phyloP scores from a whole-genome alignment of 2,113 vertebrate species.

The Psettodes erumei region DNA sequence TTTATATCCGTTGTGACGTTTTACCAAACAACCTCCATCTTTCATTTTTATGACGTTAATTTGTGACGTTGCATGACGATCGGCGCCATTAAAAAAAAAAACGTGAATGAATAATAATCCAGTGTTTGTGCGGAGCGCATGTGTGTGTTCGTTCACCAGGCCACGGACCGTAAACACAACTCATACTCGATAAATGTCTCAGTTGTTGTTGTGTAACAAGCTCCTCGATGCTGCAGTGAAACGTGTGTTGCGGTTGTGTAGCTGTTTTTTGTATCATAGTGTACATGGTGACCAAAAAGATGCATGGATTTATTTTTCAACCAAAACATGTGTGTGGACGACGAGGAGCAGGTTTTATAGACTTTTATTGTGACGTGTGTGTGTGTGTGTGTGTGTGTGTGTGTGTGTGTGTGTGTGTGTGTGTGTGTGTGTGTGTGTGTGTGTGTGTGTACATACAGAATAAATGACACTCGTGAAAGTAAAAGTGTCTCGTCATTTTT shows the following conservation, averaged over 20 bases:
- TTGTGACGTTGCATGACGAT: too few species aligned
- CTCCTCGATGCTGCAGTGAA: conserved; percentile 68
- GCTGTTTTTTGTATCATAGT: conserved; percentile 76
- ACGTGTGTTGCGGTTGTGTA: not conserved
- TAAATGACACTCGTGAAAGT: conserved; percentile 35
- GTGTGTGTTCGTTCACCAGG: not conserved
- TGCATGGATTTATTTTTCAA: conserved; percentile 88
- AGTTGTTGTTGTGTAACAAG: too few species aligned
- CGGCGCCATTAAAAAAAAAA: too few species aligned
- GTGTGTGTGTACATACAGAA: conserved; percentile 33
- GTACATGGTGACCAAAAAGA: conserved; percentile 77
- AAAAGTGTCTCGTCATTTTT: not conserved
- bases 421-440: conserved; percentile 47
- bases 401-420: conserved; percentile 31
- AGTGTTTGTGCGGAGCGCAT: conserved; percentile 18
- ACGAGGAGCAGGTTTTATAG: conserved; percentile 42
- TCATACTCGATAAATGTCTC: too few species aligned
- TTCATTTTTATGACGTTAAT: too few species aligned
- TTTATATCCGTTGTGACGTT: too few species aligned
- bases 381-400: conserved; percentile 50
- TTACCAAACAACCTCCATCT: too few species aligned
- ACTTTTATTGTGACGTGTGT: conserved; percentile 32
- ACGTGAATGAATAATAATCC: too few species aligned
- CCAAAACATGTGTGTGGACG: conserved; percentile 47
- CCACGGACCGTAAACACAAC: too few species aligned